A percentile compares a stretch with the other conserved stretches of the same genome.
phyloP scores from a whole-genome alignment of 2,888 invertebrate species.

The Nomada ferruginata region DNA sequence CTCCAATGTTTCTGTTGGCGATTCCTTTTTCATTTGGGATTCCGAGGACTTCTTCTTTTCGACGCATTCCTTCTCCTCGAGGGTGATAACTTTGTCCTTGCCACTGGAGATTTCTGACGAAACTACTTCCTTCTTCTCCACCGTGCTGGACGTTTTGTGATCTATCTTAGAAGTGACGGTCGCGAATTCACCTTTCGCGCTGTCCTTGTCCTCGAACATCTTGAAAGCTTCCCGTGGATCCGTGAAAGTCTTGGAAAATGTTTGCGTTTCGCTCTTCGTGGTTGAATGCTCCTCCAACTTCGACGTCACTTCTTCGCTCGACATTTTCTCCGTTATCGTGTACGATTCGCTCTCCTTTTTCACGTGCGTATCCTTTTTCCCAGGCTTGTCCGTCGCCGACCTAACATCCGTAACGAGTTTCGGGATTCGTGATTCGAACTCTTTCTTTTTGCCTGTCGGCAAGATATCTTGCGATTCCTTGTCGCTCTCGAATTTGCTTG shows the following conservation, averaged over 20 bases:
- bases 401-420: slow-evolving; percentile 65
- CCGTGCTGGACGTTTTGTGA: slow-evolving; percentile 71
- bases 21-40: slow-evolving; percentile 73
- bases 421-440: slow-evolving; percentile 79
- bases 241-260: slow-evolving; percentile 71
- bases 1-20: slow-evolving; percentile 73
- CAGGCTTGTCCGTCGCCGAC: slow-evolving; percentile 58
- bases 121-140: slow-evolving; percentile 76
- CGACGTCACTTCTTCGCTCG: slow-evolving; percentile 74
- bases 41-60: slow-evolving; percentile 75
- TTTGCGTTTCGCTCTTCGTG: slow-evolving; percentile 73
- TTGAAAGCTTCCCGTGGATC: slow-evolving; percentile 74
- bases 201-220: slow-evolving; percentile 70
- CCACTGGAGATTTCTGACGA: slow-evolving; percentile 77
- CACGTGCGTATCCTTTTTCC: slow-evolving; percentile 59
- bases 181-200: slow-evolving; percentile 61
- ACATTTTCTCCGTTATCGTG: slow-evolving; percentile 73
- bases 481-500: slow-evolving; percentile 15
- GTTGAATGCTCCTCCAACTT: slow-evolving; percentile 75
- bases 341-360: slow-evolving; percentile 65
- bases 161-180: slow-evolving; percentile 77
- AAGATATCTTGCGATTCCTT: slow-evolving; percentile 34
- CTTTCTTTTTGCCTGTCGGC: slow-evolving; percentile 61
- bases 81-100: slow-evolving; percentile 73
- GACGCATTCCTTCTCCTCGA: slow-evolving; percentile 77